Base-by-base conservation (phyloP, 1,140 invertebrate genomes). In the Drosophila trapezifrons region DNA sequence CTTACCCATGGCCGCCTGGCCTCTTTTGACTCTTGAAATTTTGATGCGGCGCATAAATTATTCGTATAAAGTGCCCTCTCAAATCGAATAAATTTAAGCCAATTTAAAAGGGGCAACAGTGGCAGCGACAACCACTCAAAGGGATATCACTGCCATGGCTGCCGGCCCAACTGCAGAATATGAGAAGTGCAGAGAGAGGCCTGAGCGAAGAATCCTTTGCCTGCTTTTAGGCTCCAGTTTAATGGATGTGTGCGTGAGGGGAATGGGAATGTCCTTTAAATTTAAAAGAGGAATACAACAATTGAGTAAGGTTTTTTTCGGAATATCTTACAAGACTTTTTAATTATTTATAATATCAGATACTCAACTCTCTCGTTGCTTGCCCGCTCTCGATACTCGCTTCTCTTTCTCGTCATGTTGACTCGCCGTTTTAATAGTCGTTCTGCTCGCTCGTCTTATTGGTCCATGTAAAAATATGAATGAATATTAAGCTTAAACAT, bases 81-180 rank as follows among this genome's bases (percentile, higher is more conserved):
- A 72, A 78, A 78, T 78, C 76, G 67, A 78, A 78, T 78, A 78
- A 78, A 78, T 78, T 78, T 78, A 78, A 78, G 76, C 60, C 76
- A 78, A 78, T 78, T 78, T 78, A 73, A 78, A 78, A 72, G 58
- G 60, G 62, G 72, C 43, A 70, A 42, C 43, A 58, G 43, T 45
- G 51, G 20, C 54, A 70, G 27, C 52, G 42, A 5, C 46, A 58
- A 18, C 32, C 59, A 45, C 62, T 49, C 35, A 49, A 76, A 76
- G 13, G 54, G 73, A 51, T 76, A 58, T 59, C 73, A 25, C 22
- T 20, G 15, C 9, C 32, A 17, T 58, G 38, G 35, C 29, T 54
- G 69, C 18, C 5, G n/a, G 18, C 29, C 29, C 12, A 49, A 32
- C 10, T 42, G 37, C 27, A 57, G 6, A 38, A 10, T 22, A 25